Percentiles rank a stretch among this genome's conserved stretches.
Conservation (phyloP, 1,140 invertebrate genomes). For the Bombus pyrosoma region DNA sequence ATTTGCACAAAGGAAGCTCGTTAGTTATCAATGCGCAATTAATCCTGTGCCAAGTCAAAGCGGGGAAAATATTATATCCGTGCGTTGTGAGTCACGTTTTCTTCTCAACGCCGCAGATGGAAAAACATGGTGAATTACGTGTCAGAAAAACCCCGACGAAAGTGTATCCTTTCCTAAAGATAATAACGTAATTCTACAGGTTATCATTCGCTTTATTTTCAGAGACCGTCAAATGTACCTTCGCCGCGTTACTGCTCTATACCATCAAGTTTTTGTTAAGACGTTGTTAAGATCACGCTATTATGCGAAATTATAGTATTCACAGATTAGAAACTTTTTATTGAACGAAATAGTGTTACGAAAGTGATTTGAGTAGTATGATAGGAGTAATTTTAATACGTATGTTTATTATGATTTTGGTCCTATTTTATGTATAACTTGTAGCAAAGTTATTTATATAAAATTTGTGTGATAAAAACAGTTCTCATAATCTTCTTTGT, state of each 20-base stretch:
- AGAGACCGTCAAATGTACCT: neutral
- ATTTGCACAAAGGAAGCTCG: conserved; percentile 66
- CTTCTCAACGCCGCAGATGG: neutral
- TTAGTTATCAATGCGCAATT: conserved; percentile 75
- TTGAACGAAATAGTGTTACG: neutral
- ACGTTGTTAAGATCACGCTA: neutral
- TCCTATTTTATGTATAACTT: too few relatives aligned
- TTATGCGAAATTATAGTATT: neutral
- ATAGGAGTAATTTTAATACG: neutral
- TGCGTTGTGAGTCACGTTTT: conserved; percentile 14
- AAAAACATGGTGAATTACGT: neutral
- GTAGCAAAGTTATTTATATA: too few relatives aligned
- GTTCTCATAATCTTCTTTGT: too few relatives aligned
- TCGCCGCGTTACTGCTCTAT: too few relatives aligned
- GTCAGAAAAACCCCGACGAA: neutral
- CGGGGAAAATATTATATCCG: conserved; percentile 25
- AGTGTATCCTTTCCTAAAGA: neutral
- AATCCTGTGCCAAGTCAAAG: conserved; percentile 56
- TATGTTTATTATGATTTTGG: neutral
- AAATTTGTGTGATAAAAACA: too few relatives aligned
- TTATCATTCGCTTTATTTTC: neutral
- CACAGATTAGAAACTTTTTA: neutral
- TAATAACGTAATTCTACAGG: conserved; percentile 7
- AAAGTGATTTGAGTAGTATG: neutral
- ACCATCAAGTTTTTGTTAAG: neutral